Conservation (phyloP, 1,140 invertebrate species). For the Drosophila bocqueti region DNA sequence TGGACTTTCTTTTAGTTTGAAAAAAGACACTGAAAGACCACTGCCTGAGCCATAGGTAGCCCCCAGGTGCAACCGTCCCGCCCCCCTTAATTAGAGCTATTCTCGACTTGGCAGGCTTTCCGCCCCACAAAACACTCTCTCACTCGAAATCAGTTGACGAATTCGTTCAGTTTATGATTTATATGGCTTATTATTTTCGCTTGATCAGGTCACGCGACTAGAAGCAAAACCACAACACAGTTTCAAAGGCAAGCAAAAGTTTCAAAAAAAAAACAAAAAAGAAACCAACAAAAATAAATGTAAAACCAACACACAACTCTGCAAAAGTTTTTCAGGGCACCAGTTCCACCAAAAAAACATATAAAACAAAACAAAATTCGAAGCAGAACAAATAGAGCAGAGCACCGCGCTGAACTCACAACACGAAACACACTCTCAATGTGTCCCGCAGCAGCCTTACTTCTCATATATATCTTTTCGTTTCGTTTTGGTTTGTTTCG, state of each 20-base stretch:
- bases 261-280: slow-evolving; percentile 43
- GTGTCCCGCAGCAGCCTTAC: slow-evolving; percentile 39
- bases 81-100: slow-evolving; percentile 75
- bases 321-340: slow-evolving; percentile 66
- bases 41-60: slow-evolving; percentile 29
- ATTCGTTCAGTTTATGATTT: slow-evolving; percentile 51
- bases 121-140: slow-evolving; percentile 60
- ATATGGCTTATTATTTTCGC: slow-evolving; percentile 52
- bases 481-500: slow-evolving; percentile 17
- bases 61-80: slow-evolving; percentile 72
- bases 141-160: slow-evolving; percentile 67
- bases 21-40: slow-evolving; percentile 8
- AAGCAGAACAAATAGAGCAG: slow-evolving; percentile 60
- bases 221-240: slow-evolving; percentile 52
- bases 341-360: slow-evolving; percentile 38
- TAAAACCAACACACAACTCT: slow-evolving; percentile 43
- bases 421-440: slow-evolving; percentile 53
- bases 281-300: slow-evolving; percentile 1
- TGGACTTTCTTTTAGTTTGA: not conserved
- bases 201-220: slow-evolving; percentile 52
- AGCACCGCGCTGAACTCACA: slow-evolving; percentile 63
- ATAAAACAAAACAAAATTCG: slow-evolving; percentile 21
- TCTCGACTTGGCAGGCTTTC: slow-evolving; percentile 85
- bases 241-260: slow-evolving; percentile 71
- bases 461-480: slow-evolving; percentile 18